phyloP scores from a whole-genome alignment of 2,113 vertebrate species.

The Octodon degus region DNA sequence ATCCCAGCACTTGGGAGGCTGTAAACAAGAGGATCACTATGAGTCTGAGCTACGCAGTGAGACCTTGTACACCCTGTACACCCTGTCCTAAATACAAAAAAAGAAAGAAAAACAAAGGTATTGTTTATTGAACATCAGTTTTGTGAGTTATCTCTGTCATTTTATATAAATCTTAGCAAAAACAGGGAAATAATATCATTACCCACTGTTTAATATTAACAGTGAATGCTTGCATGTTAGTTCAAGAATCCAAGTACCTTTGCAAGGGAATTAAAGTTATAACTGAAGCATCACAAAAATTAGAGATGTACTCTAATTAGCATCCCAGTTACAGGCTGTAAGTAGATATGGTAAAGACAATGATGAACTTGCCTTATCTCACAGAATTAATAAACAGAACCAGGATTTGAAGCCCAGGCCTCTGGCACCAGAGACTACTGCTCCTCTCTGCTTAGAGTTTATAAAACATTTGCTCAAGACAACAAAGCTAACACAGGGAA shows the following conservation, averaged over 20 bases:
- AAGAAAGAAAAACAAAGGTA: neutral
- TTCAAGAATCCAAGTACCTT: neutral
- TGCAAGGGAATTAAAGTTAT: constrained; percentile 32
- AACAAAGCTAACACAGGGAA: neutral
- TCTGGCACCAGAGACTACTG: neutral
- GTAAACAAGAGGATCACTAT: too few species aligned
- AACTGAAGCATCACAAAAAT: constrained; percentile 39
- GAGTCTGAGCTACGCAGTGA: too few species aligned
- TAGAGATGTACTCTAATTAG: neutral
- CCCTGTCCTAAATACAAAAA: too few species aligned
- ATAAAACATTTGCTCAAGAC: constrained; percentile 4
- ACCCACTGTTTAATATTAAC: neutral
- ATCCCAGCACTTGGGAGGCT: too few species aligned
- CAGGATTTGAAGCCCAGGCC: neutral
- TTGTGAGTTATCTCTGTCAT: constrained; percentile 17
- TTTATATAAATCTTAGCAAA: constrained; percentile 47
- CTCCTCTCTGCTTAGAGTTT: neutral
- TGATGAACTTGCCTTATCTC: neutral
- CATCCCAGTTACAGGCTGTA: neutral
- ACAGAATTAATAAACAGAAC: neutral
- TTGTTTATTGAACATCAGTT: neutral
- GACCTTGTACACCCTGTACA: too few species aligned
- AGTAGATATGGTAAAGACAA: neutral
- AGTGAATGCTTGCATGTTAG: neutral
- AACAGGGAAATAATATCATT: neutral